Evolutionary conservation across 2,113 vertebrate species (phyloP).

Genomic region (Eulemur rufifrons): DNA sequence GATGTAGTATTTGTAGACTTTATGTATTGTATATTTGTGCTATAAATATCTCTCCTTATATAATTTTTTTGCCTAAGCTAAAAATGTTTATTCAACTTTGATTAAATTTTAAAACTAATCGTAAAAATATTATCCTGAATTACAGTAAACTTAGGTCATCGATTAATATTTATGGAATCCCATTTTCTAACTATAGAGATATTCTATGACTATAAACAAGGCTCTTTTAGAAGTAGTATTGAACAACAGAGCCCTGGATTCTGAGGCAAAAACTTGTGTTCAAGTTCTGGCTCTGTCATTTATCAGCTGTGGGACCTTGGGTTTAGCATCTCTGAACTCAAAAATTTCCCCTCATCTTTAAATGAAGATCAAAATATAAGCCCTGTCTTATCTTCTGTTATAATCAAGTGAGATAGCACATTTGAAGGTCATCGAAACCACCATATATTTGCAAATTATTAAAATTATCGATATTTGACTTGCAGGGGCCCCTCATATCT

Average conservation of each 20-base stretch:
- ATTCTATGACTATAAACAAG: background rate
- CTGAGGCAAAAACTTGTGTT: background rate
- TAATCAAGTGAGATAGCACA: slow-evolving; percentile 31
- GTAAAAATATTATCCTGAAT: slow-evolving; percentile 42
- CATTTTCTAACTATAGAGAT: slow-evolving; percentile 11
- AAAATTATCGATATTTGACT: slow-evolving; percentile 7
- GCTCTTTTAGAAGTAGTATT: background rate
- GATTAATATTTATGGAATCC: slow-evolving; percentile 37
- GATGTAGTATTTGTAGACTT: background rate
- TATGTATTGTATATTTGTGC: background rate
- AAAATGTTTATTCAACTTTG: slow-evolving; percentile 35
- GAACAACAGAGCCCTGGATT: background rate
- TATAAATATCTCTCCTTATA: background rate
- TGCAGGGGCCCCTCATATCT: background rate
- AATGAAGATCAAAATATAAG: slow-evolving; percentile 37
- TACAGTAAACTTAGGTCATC: slow-evolving; percentile 16
- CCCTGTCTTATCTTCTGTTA: background rate
- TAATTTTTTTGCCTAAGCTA: background rate
- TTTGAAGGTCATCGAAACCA: background rate
- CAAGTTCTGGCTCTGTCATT: background rate
- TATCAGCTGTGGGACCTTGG: background rate
- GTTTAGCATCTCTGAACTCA: slow-evolving; percentile 3
- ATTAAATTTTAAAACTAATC: slow-evolving; percentile 43
- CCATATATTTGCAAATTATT: slow-evolving; percentile 1
- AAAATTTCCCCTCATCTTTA: slow-evolving; percentile 28